These are phyloP conservation scores for Cerastoderma edule DNA, from an alignment of 2,888 invertebrate genomes.

Conservation along the genomic window DNA sequence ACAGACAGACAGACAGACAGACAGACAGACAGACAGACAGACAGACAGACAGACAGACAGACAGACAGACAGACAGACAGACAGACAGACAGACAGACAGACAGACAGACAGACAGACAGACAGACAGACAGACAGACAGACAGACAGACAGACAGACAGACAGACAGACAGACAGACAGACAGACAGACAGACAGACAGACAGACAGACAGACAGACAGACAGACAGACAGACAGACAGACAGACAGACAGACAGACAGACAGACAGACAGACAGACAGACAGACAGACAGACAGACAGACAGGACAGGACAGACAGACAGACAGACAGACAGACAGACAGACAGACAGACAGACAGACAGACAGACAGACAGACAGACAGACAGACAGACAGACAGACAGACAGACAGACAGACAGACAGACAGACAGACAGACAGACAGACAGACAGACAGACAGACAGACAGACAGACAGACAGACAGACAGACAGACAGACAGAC, in stretches of 20 bases:
- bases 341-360: constrained; percentile 5
- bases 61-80: constrained; percentile 5
- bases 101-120: constrained; percentile 5
- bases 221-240: constrained; percentile 31
- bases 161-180: constrained; percentile 30
- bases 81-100: constrained; percentile 5
- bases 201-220: constrained; percentile 33
- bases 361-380: constrained; percentile 2
- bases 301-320: no score
- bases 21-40: constrained; percentile 2
- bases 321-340: no score
- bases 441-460: constrained; percentile 5
- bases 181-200: constrained; percentile 29
- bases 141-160: constrained; percentile 25
- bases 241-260: constrained; percentile 33
- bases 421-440: constrained; percentile 2
- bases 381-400: constrained; percentile 5
- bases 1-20: constrained; percentile 6
- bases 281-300: constrained; percentile 34
- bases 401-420: constrained; percentile 2
- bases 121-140: constrained; percentile 24
- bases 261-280: constrained; percentile 34
- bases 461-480: constrained; percentile 1
- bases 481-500: no score
- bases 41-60: constrained; percentile 5